phyloP scores from a whole-genome alignment of 2,888 invertebrate species.

The Vesta saturnalis region DNA sequence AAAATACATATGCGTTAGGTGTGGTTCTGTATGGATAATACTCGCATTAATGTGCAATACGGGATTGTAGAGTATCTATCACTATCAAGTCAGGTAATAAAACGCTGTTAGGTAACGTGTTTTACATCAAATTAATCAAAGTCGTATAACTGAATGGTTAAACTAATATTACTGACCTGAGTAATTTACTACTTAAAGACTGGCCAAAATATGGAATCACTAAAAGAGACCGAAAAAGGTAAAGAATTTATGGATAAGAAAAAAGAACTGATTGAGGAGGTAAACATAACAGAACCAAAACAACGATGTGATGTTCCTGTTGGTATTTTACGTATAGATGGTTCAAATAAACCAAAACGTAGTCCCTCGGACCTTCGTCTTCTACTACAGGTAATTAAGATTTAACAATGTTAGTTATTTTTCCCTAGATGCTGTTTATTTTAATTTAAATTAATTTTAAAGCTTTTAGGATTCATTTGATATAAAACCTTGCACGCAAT shows the following conservation, averaged over 20 bases:
- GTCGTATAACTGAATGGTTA: too few species aligned
- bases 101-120: conserved; percentile 18
- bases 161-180: too few species aligned
- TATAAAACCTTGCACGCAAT: conserved; percentile 41
- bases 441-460: conserved; percentile 43
- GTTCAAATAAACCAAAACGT: conserved; percentile 53
- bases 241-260: conserved; percentile 38
- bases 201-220: too few species aligned
- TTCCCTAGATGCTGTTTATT: conserved; percentile 41
- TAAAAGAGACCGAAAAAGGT: conserved; percentile 26
- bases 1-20: conserved; percentile 44
- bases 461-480: conserved; percentile 42
- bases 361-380: conserved; percentile 57
- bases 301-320: conserved; percentile 48
- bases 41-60: conserved; percentile 47
- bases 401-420: conserved; percentile 13
- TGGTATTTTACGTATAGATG: conserved; percentile 61
- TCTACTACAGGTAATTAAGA: conserved; percentile 49
- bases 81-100: conserved; percentile 22
- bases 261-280: too few species aligned
- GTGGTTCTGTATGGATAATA: conserved; percentile 49
- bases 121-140: too few species aligned
- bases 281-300: conserved; percentile 41
- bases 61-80: conserved; percentile 28
- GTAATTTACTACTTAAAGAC: neutral